These are phyloP conservation scores for Danio tinwini DNA, from an alignment of 2,797 vertebrate species.

Conservation along the genomic window DNA sequence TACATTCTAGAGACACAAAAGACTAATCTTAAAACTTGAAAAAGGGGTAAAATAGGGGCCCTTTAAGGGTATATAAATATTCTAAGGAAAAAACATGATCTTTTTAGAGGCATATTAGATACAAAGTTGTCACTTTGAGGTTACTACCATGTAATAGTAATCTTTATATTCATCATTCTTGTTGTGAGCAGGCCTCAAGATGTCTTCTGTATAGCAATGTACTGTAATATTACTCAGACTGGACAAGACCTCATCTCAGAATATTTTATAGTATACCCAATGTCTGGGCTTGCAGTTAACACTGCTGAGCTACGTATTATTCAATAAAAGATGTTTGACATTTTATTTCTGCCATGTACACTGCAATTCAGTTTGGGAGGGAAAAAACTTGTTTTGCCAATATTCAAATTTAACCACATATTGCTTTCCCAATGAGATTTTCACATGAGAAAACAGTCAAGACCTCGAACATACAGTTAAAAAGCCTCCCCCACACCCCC, in stretches of 20 bases:
- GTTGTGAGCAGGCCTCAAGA: no score
- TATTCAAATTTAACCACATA: constrained; percentile 62
- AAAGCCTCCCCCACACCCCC: constrained; percentile 50
- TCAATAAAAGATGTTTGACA: constrained; percentile 44
- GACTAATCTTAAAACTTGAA: no score
- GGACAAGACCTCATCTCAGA: not conserved
- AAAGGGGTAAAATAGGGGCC: no score
- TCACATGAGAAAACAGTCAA: constrained; percentile 73
- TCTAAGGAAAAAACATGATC: not conserved
- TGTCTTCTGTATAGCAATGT: not conserved
- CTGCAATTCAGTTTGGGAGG: constrained; percentile 57
- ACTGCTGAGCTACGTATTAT: constrained; percentile 54
- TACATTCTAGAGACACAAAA: no score
- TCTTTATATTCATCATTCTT: no score
- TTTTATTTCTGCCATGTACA: constrained; percentile 57
- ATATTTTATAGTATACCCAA: not conserved
- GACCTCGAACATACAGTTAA: constrained; percentile 60
- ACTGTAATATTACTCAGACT: not conserved
- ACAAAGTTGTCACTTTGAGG: not conserved
- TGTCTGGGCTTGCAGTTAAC: constrained; percentile 65
- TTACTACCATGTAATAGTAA: no score
- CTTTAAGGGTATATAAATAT: not conserved
- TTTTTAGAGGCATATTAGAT: not conserved
- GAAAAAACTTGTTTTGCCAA: constrained; percentile 54
- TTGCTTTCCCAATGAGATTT: constrained; percentile 60